These are phyloP conservation scores for Ptychobarbus kaznakovi DNA, from an alignment of 2,797 vertebrate species.

Conservation along the genomic window DNA sequence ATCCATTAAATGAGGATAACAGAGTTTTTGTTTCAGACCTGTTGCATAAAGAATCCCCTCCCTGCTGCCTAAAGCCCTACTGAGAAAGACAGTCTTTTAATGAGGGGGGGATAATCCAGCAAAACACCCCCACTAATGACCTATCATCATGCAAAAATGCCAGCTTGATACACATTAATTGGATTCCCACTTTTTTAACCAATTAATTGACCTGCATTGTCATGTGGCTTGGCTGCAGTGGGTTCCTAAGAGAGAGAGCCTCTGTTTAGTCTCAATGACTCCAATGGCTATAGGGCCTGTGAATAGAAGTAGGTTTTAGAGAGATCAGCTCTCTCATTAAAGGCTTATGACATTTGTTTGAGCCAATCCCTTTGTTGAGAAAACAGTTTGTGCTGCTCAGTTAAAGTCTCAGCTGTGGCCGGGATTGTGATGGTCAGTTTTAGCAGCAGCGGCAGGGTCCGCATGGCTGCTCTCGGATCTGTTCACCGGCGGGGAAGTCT, in stretches of 20 bases:
- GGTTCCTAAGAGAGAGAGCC: constrained; percentile 75
- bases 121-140: constrained; percentile 85
- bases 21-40: constrained; percentile 82
- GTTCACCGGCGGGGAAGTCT: constrained; percentile 75
- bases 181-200: constrained; percentile 90
- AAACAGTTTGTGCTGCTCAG: constrained; percentile 92
- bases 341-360: constrained; percentile 94
- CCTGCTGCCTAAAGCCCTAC: constrained; percentile 77
- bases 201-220: constrained; percentile 91
- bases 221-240: constrained; percentile 82
- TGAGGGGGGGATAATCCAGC: constrained; percentile 82
- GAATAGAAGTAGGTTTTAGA: constrained; percentile 85
- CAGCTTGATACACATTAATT: constrained; percentile 93
- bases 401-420: constrained; percentile 89
- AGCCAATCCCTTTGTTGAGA: constrained; percentile 89
- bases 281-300: constrained; percentile 80
- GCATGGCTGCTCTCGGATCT: constrained; percentile 67
- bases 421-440: constrained; percentile 84
- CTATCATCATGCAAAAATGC: constrained; percentile 90
- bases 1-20: constrained; percentile 78
- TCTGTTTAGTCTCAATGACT: constrained; percentile 82
- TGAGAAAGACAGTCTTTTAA: constrained; percentile 89
- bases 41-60: constrained; percentile 85
- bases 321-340: constrained; percentile 95
- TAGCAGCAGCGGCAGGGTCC: constrained; percentile 88